Conservation (phyloP, 2,113 vertebrate species). For the Epinephelus lanceolatus region DNA sequence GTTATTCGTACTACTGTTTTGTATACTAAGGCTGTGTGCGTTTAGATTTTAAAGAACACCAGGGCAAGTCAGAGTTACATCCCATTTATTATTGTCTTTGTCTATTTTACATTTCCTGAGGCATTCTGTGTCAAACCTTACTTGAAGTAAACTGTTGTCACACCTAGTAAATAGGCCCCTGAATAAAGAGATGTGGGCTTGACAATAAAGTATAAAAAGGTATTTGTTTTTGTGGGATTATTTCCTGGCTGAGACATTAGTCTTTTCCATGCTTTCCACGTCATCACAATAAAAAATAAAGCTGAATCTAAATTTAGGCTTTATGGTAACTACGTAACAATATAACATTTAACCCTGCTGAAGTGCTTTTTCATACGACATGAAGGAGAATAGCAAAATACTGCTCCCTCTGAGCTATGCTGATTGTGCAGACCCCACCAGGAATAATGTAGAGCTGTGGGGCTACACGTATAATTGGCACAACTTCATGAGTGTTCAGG, state of each 20-base stretch:
- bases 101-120: background rate
- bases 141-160: background rate
- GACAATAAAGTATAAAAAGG: conserved; percentile 9
- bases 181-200: background rate
- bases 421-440: conserved; percentile 5
- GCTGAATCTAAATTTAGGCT: conserved; percentile 3
- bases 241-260: background rate
- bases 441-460: conserved; percentile 2
- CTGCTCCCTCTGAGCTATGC: conserved; percentile 2
- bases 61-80: background rate
- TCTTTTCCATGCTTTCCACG: conserved; percentile 17
- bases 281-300: conserved; percentile 22
- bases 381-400: conserved; percentile 15
- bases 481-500: background rate
- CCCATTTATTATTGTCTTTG: background rate
- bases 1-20: conserved; percentile 23
- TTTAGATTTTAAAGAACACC: conserved; percentile 9
- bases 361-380: conserved; percentile 15
- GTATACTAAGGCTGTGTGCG: conserved; percentile 6
- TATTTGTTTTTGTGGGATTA: background rate
- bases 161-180: background rate
- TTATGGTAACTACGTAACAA: conserved; percentile 7
- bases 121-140: background rate
- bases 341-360: background rate
- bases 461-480: conserved; percentile 16